phyloP scores from a whole-genome alignment of 2,113 vertebrate genomes.

The Pogona vitticeps region DNA sequence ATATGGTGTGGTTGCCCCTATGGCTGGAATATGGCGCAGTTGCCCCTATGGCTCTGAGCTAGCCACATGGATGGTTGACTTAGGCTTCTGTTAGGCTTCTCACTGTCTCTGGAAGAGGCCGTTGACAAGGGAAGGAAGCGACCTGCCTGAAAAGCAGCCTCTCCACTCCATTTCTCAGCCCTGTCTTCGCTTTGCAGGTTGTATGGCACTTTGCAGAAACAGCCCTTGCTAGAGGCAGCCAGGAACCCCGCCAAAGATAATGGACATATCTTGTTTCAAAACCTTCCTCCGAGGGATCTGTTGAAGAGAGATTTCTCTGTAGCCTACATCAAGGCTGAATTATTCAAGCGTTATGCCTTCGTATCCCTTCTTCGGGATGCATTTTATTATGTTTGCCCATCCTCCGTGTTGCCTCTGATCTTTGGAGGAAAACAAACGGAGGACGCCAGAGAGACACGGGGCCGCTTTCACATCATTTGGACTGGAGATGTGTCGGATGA shows the following conservation, averaged over 20 bases:
- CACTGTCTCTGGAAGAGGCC: too few relatives aligned
- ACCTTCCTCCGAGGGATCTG: not conserved
- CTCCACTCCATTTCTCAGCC: not conserved
- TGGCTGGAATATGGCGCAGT: too few relatives aligned
- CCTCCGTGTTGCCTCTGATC: slow-evolving; percentile 23
- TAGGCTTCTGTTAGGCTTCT: not conserved
- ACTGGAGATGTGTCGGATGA: not conserved
- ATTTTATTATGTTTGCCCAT: slow-evolving; percentile 32
- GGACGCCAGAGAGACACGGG: accelerated
- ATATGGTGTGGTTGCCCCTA: too few relatives aligned
- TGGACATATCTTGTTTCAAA: not conserved
- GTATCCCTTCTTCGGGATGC: not conserved
- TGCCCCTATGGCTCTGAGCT: too few relatives aligned
- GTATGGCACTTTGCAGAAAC: not conserved
- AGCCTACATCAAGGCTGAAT: not conserved
- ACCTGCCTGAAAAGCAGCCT: too few relatives aligned
- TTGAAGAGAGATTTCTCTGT: not conserved
- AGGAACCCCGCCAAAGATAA: not conserved
- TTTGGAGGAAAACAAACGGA: accelerated
- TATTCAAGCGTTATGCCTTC: slow-evolving; percentile 45
- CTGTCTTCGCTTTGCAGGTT: not conserved
- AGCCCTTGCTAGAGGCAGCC: not conserved
- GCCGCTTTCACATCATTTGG: not conserved
- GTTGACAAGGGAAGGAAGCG: not conserved
- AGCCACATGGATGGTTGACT: too few relatives aligned